A percentile compares a stretch with the other conserved stretches of the same genome.
These are phyloP conservation scores for Zaprionus capensis DNA, from an alignment of 1,140 invertebrate species.

Conservation along the genomic window DNA sequence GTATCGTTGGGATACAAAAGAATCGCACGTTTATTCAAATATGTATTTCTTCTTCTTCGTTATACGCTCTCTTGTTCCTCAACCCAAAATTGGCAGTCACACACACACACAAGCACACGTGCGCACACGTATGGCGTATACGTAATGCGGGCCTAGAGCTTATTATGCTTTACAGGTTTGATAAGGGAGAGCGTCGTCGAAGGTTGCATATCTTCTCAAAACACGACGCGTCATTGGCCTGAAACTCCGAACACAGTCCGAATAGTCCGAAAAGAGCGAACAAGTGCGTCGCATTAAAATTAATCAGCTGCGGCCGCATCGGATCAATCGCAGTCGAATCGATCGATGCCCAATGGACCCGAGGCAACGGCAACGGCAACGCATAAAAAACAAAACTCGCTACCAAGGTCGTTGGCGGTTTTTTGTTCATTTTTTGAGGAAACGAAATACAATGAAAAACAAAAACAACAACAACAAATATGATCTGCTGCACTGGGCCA, in stretches of 20 bases:
- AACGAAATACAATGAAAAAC: conserved; percentile 49
- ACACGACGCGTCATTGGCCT: conserved; percentile 18
- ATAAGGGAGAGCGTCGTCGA: conserved; percentile 53
- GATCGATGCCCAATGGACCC: conserved; percentile 37
- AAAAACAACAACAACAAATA: conserved; percentile 26
- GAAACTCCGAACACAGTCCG: conserved; percentile 12
- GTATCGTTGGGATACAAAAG: conserved; percentile 44
- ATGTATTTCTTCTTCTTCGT: conserved; percentile 14
- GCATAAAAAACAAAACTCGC: conserved; percentile 62
- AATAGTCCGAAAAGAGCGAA: not conserved
- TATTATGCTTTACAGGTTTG: conserved; percentile 45
- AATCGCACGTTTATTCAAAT: conserved; percentile 50
- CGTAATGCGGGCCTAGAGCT: conserved; percentile 34
- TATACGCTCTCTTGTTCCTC: conserved; percentile 10
- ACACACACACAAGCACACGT: conserved; percentile 12
- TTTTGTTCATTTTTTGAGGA: conserved; percentile 50
- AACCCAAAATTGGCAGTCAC: conserved; percentile 52
- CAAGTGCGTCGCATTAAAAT: conserved; percentile 49
- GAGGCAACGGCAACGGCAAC: conserved; percentile 61
- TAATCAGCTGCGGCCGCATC: conserved; percentile 45
- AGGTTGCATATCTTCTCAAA: conserved; percentile 26
- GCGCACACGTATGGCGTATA: conserved; percentile 55
- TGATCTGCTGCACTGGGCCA: conserved; percentile 33
- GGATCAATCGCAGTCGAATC: conserved; percentile 61
- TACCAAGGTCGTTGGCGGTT: conserved; percentile 66